Conservation (phyloP, 2,888 invertebrate species). For the Lottia scabra region DNA sequence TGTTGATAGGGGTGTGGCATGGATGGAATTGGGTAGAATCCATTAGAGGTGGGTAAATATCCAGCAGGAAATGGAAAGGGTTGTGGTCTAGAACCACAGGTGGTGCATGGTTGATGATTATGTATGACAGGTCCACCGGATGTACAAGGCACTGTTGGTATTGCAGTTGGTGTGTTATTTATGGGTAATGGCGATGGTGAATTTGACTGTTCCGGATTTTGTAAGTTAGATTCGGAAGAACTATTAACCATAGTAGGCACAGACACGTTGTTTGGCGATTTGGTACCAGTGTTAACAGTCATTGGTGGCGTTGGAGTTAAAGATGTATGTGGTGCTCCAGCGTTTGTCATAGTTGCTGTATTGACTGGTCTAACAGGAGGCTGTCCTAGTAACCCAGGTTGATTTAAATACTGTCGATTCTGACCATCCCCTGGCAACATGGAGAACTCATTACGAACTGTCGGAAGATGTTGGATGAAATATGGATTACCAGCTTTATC, state of each 20-base stretch:
- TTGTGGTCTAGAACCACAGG: constrained; percentile 25
- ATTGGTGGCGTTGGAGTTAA: constrained; percentile 28
- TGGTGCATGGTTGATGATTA: constrained; percentile 16
- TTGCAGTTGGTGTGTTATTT: constrained; percentile 16
- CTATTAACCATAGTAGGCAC: neutral
- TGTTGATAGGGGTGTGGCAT: constrained; percentile 20
- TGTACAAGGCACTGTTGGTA: constrained; percentile 21
- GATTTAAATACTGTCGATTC: neutral
- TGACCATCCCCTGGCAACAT: neutral
- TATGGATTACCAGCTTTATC: neutral
- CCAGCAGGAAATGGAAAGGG: constrained; percentile 11
- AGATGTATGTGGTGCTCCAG: constrained; percentile 18
- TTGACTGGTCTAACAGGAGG: constrained; percentile 2
- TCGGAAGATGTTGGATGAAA: neutral
- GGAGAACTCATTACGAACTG: neutral
- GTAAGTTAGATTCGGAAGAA: neutral
- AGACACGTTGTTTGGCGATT: neutral
- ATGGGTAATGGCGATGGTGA: constrained; percentile 6
- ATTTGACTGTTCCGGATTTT: constrained; percentile 1
- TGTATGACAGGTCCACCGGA: constrained; percentile 15
- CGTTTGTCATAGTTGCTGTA: neutral
- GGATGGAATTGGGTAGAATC: constrained; percentile 20
- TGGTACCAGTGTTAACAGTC: constrained; percentile 18
- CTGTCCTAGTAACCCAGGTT: neutral
- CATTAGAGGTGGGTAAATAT: constrained; percentile 13